Percentiles rank a stretch among this genome's conserved stretches.
These are phyloP conservation scores for Taphrorychus bicolor DNA, from an alignment of 2,888 invertebrate genomes.

Conservation along the genomic window DNA sequence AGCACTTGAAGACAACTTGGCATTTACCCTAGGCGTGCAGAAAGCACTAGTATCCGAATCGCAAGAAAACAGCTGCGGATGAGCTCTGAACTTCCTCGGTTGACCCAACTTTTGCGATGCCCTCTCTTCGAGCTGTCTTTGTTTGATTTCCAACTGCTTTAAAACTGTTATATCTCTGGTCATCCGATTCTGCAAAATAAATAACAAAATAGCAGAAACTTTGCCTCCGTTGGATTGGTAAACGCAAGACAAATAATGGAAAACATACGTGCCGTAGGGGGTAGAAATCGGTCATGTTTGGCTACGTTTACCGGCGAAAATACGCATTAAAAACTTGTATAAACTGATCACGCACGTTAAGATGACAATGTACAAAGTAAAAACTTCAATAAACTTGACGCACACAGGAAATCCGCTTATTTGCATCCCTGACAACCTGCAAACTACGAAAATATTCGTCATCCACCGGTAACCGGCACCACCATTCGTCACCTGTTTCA, in stretches of 20 bases:
- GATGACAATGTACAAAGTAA: constrained; percentile 12
- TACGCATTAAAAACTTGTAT: background rate
- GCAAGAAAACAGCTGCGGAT: constrained; percentile 36
- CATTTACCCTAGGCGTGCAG: constrained; percentile 29
- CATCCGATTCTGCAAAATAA: constrained; percentile 6
- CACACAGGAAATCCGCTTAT: constrained; percentile 15
- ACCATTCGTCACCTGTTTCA: background rate
- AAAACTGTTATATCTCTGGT: constrained; percentile 5
- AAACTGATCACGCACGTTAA: constrained; percentile 7
- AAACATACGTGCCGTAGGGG: constrained; percentile 12
- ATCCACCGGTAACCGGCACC: too few relatives aligned
- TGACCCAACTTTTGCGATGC: background rate
- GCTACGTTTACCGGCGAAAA: background rate
- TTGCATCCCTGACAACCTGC: constrained; percentile 1
- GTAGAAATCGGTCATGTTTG: constrained; percentile 8
- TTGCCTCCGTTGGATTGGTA: too few relatives aligned
- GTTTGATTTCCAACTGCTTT: constrained; percentile 17
- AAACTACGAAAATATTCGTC: too few relatives aligned
- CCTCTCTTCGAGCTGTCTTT: constrained; percentile 15
- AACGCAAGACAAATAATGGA: constrained; percentile 1
- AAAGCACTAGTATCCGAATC: constrained; percentile 34
- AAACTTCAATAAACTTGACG: constrained; percentile 31
- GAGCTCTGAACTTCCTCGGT: constrained; percentile 28
- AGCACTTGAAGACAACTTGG: constrained; percentile 25
- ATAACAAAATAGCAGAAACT: too few relatives aligned